Percentiles rank a stretch among this genome's conserved stretches.
These are phyloP conservation scores for Ichneumon xanthorius DNA, from an alignment of 2,888 invertebrate species.

Conservation along the genomic window DNA sequence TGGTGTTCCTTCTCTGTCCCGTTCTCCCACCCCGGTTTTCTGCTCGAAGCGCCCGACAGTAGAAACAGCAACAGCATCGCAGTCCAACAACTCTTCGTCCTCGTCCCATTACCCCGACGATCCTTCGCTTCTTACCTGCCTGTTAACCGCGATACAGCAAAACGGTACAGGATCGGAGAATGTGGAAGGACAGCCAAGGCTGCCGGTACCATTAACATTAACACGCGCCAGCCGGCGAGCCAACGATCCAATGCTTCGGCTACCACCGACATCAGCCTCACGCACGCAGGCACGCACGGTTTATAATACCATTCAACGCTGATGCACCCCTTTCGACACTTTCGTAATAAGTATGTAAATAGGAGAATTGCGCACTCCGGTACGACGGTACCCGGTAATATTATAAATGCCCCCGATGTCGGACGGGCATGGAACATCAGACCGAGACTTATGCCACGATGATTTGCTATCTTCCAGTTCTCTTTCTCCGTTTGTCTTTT, in stretches of 20 bases:
- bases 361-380: constrained; percentile 41
- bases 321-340: constrained; percentile 73
- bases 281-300: constrained; percentile 50
- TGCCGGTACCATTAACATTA: constrained; percentile 81
- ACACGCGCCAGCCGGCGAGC: constrained; percentile 72
- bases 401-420: constrained; percentile 3
- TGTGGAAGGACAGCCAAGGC: constrained; percentile 80
- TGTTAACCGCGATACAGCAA: constrained; percentile 80
- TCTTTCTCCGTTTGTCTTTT: not conserved
- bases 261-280: constrained; percentile 41
- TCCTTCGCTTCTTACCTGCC: constrained; percentile 79
- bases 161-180: constrained; percentile 82
- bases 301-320: constrained; percentile 66
- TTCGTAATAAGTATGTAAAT: constrained; percentile 77
- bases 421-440: constrained; percentile 6
- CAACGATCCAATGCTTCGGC: constrained; percentile 34
- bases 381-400: not conserved
- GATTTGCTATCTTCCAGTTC: constrained; percentile 28
- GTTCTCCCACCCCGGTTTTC: constrained; percentile 16
- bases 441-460: constrained; percentile 19
- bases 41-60: constrained; percentile 29
- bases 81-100: constrained; percentile 50
- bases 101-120: constrained; percentile 76
- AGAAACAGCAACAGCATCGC: constrained; percentile 61
- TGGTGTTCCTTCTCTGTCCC: constrained; percentile 21